Evolutionary conservation across 2,797 vertebrate species (phyloP).

Genomic region (Girardinus metallicus): DNA sequence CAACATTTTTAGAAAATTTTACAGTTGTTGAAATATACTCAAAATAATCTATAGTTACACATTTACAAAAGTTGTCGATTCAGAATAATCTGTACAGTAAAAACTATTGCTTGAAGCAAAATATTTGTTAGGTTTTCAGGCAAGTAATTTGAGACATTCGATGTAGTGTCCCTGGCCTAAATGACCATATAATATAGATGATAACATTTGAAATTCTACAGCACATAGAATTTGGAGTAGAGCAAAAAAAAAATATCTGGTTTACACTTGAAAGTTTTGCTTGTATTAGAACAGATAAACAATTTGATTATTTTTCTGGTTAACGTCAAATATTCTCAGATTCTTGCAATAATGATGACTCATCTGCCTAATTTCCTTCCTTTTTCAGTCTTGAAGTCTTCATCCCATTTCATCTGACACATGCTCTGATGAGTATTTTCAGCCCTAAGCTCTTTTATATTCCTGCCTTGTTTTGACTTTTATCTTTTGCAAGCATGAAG

Average conservation of each 20-base stretch:
- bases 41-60: neutral
- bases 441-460: constrained; percentile 23
- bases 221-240: neutral
- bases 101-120: neutral
- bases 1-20: neutral
- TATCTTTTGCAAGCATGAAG: constrained; percentile 17
- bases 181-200: neutral
- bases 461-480: constrained; percentile 45
- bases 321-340: constrained; percentile 24
- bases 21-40: neutral
- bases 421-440: constrained; percentile 19
- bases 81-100: neutral
- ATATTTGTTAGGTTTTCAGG: neutral
- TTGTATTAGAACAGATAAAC: constrained; percentile 27
- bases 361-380: constrained; percentile 7
- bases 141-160: neutral
- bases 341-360: constrained; percentile 25
- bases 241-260: neutral
- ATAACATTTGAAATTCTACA: neutral
- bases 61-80: neutral
- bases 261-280: constrained; percentile 10
- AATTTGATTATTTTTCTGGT: too few species aligned
- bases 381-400: constrained; percentile 29
- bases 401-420: constrained; percentile 9
- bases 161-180: neutral